A percentile compares a stretch with the other conserved stretches of the same genome.
Conservation (phyloP, 2,113 vertebrate genomes). For the Ranitomeya variabilis region DNA sequence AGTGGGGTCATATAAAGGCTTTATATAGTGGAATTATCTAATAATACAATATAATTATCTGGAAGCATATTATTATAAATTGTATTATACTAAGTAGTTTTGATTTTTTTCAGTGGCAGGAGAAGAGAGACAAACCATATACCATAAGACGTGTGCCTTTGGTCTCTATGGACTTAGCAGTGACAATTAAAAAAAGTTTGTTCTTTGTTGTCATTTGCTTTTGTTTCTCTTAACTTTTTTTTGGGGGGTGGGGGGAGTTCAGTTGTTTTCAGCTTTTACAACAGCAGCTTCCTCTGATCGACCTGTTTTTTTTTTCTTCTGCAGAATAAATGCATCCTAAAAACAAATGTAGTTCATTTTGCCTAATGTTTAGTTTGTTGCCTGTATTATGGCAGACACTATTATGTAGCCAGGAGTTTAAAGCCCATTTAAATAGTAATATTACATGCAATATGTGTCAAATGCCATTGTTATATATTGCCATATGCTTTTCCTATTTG, state of each 20-base stretch:
- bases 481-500: conserved; percentile 19
- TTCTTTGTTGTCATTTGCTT: not conserved
- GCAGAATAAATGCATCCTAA: not conserved
- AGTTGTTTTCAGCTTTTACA: not conserved
- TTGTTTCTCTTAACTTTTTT: not conserved
- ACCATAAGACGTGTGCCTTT: no score
- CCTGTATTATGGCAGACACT: not conserved
- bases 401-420: conserved; percentile 26
- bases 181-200: no score
- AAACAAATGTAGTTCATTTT: not conserved
- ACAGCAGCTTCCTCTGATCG: not conserved
- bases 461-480: conserved; percentile 31
- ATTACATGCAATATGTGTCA: conserved; percentile 13
- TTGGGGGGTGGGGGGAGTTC: no score
- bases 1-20: no score
- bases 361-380: not conserved
- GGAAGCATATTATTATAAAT: no score
- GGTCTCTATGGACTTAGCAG: no score
- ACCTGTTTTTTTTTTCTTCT: not conserved
- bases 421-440: conserved; percentile 15
- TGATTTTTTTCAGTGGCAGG: no score
- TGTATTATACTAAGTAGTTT: no score
- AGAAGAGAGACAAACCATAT: no score
- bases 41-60: no score
- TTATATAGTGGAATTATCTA: no score